Percentiles rank a stretch among this genome's conserved stretches.
Conservation (phyloP, 1,140 invertebrate species). For the Temnothorax longispinosus region DNA sequence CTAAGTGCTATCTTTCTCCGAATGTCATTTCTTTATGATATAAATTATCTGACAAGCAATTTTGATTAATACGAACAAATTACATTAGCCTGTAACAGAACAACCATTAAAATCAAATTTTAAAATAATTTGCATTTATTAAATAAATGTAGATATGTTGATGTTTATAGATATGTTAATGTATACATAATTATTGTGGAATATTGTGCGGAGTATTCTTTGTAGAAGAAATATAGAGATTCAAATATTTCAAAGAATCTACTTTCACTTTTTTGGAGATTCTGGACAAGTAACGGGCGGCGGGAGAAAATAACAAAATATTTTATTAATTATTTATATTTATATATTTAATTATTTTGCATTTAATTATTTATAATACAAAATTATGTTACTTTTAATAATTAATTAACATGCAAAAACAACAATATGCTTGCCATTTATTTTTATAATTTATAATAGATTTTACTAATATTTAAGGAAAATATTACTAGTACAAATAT, state of each 20-base stretch:
- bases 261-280: not conserved
- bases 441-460: not conserved
- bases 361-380: not conserved
- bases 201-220: not conserved
- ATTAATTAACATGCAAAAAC: not conserved
- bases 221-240: not conserved
- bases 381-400: not conserved
- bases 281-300: not conserved
- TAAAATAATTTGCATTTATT: not conserved
- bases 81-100: not conserved
- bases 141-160: not conserved
- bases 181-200: not conserved
- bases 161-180: not conserved
- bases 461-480: not conserved
- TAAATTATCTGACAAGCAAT: not conserved
- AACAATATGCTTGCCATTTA: not conserved
- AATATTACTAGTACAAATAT: not conserved
- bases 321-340: not conserved
- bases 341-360: not conserved
- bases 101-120: not conserved
- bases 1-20: not conserved
- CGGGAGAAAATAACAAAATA: not conserved
- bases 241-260: not conserved
- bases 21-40: not conserved
- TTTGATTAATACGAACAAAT: not conserved